A percentile compares a stretch with the other conserved stretches of the same genome.
phyloP scores from a whole-genome alignment of 2,797 vertebrate species.

The Austrolebias charrua region DNA sequence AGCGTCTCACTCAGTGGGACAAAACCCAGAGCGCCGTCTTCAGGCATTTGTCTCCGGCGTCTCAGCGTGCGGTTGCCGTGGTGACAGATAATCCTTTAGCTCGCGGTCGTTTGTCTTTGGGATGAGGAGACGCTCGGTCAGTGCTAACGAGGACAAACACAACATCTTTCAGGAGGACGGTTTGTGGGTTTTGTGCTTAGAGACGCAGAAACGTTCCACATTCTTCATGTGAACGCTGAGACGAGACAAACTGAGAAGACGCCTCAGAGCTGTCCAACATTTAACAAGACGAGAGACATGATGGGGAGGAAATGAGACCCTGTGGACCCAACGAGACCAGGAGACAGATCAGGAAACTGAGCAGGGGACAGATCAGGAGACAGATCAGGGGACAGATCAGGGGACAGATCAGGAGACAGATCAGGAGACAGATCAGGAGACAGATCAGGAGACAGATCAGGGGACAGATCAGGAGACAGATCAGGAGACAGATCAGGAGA shows the following conservation, averaged over 20 bases:
- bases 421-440: no score
- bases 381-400: no score
- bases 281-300: no score
- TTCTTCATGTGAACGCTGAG: constrained; percentile 15
- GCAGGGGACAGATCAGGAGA: no score
- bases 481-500: no score
- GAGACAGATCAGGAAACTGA: no score
- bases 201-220: constrained; percentile 1
- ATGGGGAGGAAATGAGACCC: no score
- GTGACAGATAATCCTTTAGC: constrained; percentile 14
- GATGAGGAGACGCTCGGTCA: not conserved
- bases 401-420: no score
- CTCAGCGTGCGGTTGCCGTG: not conserved
- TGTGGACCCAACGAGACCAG: no score
- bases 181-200: constrained; percentile 13
- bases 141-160: constrained; percentile 20
- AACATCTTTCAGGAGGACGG: constrained; percentile 1
- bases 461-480: no score
- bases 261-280: not conserved
- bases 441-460: no score
- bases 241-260: not conserved
- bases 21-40: not conserved
- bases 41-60: not conserved
- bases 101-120: constrained; percentile 4
- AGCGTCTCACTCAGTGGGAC: not conserved